These are phyloP conservation scores for Cheirogaleus medius DNA, from an alignment of 2,113 vertebrate genomes.

Conservation along the genomic window DNA sequence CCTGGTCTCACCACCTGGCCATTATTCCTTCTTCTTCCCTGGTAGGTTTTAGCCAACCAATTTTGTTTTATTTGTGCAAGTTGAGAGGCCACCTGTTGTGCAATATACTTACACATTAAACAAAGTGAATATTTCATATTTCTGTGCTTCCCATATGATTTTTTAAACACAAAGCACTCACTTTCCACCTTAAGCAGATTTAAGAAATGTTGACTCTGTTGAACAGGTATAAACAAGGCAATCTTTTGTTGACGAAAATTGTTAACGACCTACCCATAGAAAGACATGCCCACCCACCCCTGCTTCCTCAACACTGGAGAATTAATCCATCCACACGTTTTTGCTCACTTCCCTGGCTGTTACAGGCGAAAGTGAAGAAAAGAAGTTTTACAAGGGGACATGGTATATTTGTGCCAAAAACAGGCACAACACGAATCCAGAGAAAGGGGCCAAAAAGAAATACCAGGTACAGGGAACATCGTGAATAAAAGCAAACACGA, in stretches of 20 bases:
- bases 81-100: conserved; percentile 49
- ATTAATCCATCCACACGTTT: conserved; percentile 25
- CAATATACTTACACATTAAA: not conserved
- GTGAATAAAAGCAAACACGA: not conserved
- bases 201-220: conserved; percentile 31
- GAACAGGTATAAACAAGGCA: conserved; percentile 61
- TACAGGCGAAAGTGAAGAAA: not conserved
- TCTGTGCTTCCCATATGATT: conserved; percentile 39
- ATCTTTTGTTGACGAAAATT: conserved; percentile 59
- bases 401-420: conserved; percentile 39
- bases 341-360: conserved; percentile 32
- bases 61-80: conserved; percentile 55
- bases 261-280: not conserved
- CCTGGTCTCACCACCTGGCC: conserved; percentile 18
- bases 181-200: conserved; percentile 62
- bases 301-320: not conserved
- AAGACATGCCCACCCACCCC: not conserved
- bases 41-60: not conserved
- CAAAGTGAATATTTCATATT: conserved; percentile 49
- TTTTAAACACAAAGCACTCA: conserved; percentile 54
- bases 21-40: not conserved
- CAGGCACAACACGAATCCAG: not conserved
- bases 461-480: not conserved
- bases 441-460: not conserved
- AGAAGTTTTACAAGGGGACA: conserved; percentile 26